phyloP scores from a whole-genome alignment of 2,888 invertebrate species.

The Stramonita haemastoma region DNA sequence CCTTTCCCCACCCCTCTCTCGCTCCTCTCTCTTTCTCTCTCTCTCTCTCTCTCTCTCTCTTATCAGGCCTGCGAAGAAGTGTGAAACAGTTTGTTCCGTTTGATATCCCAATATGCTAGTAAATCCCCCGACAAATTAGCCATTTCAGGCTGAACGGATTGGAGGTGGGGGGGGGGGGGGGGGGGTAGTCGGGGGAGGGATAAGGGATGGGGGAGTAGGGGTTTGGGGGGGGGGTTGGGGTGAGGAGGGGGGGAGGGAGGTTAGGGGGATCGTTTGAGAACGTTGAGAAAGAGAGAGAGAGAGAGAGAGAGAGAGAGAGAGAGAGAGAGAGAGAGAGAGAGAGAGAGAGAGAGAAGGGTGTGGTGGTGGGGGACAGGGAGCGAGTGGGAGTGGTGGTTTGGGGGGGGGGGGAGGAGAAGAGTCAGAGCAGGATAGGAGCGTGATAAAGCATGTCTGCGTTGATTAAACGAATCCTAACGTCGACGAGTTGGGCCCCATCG shows the following conservation, averaged over 20 bases:
- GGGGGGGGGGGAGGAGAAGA: neutral
- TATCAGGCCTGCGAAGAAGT: conserved; percentile 16
- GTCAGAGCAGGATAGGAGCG: neutral
- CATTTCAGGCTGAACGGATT: neutral
- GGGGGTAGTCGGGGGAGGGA: no score
- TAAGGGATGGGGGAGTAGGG: no score
- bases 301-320: neutral
- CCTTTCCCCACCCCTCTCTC: neutral
- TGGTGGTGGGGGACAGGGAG: no score
- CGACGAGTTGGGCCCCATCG: neutral
- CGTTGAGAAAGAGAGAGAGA: no score
- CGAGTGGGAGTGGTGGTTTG: no score
- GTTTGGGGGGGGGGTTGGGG: no score
- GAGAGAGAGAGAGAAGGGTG: neutral
- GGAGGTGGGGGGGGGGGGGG: neutral
- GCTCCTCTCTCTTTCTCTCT: no score
- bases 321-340: no score
- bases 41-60: neutral
- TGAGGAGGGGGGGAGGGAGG: neutral
- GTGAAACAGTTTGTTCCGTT: conserved; percentile 29
- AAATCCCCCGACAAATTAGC: conserved; percentile 25
- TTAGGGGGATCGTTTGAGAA: no score
- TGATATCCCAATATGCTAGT: conserved; percentile 14
- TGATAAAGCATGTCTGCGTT: conserved; percentile 29
- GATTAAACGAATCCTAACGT: neutral